Percentiles rank a stretch among this genome's conserved stretches.
Evolutionary conservation across 1,140 invertebrate species (phyloP).

Genomic region (Phthorimaea operculella): DNA sequence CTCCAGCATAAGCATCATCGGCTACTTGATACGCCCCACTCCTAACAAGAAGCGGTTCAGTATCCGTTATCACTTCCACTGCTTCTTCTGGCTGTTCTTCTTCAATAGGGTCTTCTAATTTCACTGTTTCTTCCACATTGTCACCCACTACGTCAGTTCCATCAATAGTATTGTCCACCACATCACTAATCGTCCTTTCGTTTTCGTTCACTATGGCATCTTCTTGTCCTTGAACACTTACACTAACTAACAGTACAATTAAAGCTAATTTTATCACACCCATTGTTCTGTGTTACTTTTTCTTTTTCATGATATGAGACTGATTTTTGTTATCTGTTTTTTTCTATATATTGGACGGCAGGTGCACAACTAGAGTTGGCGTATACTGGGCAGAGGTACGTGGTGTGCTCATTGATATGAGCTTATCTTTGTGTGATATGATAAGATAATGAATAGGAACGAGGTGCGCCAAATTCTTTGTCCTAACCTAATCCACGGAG

Average conservation of each 20-base stretch:
- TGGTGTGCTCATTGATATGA: slow-evolving; percentile 56
- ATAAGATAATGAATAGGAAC: slow-evolving; percentile 64
- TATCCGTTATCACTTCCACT: slow-evolving; percentile 34
- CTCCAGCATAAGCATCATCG: slow-evolving; percentile 34
- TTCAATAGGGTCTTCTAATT: slow-evolving; percentile 15
- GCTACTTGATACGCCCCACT: slow-evolving; percentile 49
- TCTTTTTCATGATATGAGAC: slow-evolving; percentile 21
- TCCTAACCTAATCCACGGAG: slow-evolving; percentile 51
- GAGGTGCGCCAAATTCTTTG: slow-evolving; percentile 66
- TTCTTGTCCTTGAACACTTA: slow-evolving; percentile 47
- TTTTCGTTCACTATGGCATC: slow-evolving; percentile 25
- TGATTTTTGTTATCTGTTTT: slow-evolving; percentile 21
- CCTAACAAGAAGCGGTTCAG: slow-evolving; percentile 22
- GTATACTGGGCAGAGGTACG: slow-evolving; percentile 43
- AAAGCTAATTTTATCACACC: slow-evolving; percentile 50
- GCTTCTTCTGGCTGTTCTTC: slow-evolving; percentile 23
- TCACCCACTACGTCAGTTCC: neutral
- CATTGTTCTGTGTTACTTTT: slow-evolving; percentile 40
- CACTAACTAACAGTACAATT: slow-evolving; percentile 44
- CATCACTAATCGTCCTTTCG: slow-evolving; percentile 38
- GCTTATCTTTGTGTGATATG: slow-evolving; percentile 53
- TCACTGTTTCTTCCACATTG: neutral
- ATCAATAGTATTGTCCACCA: slow-evolving; percentile 8
- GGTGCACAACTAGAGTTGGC: slow-evolving; percentile 46
- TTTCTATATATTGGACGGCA: slow-evolving; percentile 31